Evolutionary conservation across 1,140 invertebrate species (phyloP), one percentile per base, ranked within the genome.

Genomic region (Drosophila pseudoobscura): DNA sequence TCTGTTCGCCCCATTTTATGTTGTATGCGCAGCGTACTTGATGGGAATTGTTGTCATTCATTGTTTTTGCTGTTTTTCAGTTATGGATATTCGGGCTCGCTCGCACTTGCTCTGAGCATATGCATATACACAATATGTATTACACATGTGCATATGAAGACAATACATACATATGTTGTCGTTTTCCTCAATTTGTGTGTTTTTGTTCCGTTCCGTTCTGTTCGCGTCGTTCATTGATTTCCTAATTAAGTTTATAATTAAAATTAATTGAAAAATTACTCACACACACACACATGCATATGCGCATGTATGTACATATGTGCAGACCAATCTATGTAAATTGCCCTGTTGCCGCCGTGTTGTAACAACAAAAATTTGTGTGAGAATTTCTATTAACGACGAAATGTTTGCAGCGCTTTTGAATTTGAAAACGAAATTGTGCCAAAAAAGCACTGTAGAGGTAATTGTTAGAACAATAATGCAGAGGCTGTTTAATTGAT

Each of bases 161-260:
- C 35, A 39, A 39, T 39, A 39, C 35, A 39, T 39, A 26, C 17
- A 5, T 39, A 24, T 53, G 49, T 41, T 46, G 74, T 79, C 63
- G 52, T 84, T 83, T 87, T 87, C 72, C 78, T 68, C 80, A 82
- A 80, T 17, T 31, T 88, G 73, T 63, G 62, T 83, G 57, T 69
- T 66, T 77, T 73, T 71, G 74, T 87, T 83, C 69, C 63, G 74
- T 87, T 83, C 69, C 63, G 80, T 79, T 80, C 56, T 59, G 70
- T 80, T 80, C 59, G 68, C 79, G 75, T 70, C 62, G 85, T 85
- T 89, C 85, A 78, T 87, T 90, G 87, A 87, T 91, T 91, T 91
- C 90, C 90, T 91, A 91, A 91, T 91, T 91, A 91, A 91, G 90
- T 91, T 91, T 91, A 91, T 91, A 91, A 91, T 91, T 91, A 91